phyloP scores from a whole-genome alignment of 2,888 invertebrate species.

The Agrochola circellaris region DNA sequence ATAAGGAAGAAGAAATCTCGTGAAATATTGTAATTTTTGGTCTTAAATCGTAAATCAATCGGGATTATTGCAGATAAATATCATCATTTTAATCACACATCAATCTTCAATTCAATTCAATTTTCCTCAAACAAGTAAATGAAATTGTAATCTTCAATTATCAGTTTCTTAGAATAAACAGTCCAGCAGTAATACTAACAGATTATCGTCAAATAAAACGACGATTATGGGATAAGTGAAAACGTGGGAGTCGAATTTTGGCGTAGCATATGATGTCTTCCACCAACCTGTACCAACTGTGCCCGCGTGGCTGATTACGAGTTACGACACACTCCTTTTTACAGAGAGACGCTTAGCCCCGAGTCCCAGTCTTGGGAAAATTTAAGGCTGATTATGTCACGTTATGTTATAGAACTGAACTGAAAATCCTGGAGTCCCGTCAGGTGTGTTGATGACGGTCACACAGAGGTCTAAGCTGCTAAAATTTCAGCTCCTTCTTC shows the following conservation, averaged over 20 bases:
- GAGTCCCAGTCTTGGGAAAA: background rate
- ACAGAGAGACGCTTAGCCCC: background rate
- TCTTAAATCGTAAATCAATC: background rate
- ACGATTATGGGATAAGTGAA: background rate
- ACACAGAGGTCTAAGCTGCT: too few species aligned
- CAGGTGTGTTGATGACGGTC: background rate
- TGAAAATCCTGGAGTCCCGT: background rate
- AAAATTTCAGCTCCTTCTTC: background rate
- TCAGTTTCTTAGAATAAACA: conserved; percentile 13
- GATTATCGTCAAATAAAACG: background rate
- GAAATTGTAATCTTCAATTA: conserved; percentile 1
- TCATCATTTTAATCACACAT: background rate
- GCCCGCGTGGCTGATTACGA: background rate
- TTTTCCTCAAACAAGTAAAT: conserved; percentile 6
- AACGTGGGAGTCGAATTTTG: background rate
- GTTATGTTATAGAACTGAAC: background rate
- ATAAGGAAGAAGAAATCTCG: too few species aligned
- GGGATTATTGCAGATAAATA: background rate
- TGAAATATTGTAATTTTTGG: too few species aligned
- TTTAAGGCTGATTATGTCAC: background rate
- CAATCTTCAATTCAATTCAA: too few species aligned
- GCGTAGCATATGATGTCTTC: background rate
- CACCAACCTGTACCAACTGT: too few species aligned
- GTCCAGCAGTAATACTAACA: conserved; percentile 6
- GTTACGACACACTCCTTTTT: background rate